Evolutionary conservation across 2,888 invertebrate species (phyloP), one percentile per base, ranked within the genome.

Genomic region (Dasysyrphus albostriatus): DNA sequence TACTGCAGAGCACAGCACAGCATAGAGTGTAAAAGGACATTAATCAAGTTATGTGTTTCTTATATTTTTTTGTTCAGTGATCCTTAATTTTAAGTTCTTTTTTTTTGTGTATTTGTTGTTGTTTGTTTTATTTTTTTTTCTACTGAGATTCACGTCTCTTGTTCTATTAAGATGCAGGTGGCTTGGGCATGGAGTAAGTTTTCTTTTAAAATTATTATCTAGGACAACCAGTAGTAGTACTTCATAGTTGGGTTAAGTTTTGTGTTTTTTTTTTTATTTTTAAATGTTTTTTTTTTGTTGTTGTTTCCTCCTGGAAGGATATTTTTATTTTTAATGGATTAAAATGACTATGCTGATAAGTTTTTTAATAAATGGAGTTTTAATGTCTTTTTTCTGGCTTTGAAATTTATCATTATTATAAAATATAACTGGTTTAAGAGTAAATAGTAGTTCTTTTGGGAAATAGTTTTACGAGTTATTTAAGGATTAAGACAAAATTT

Each of bases 21-120:
- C 42, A 39, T 24, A 24, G 34, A 49, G 73, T 81, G 82, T 44
- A 69, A 82, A 82, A 85, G 85, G 82, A 85, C 85, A 85, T 85
- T 85, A 85, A 82, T 85, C 85, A 85, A 85, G 82, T 82, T 85
- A 72, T 63, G 67, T 44, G 74, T 79, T 79, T 73, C 69, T 74
- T 61, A 59, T 19, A 56, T 58, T 42, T 49, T 75, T 42, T 56
- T 69, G 37, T 56, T 54, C 19, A 61, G 61, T 49, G 70, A 65
- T 77, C 54, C 73, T 73, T 82, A 82, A 78, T 78, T 83, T 83
- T 39, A 78, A 79, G 16, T 67, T 72, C 16, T 29, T 37, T 37
- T 63, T 69, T 12, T 76, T 80, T 51, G 10, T 10, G 6, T 51
- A 67, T 44, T 67, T 67, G 12, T 47, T 67, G 16, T 49, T 67